Base-by-base conservation (phyloP, 2,797 vertebrate species). In the Petrocephalus sullivani region DNA sequence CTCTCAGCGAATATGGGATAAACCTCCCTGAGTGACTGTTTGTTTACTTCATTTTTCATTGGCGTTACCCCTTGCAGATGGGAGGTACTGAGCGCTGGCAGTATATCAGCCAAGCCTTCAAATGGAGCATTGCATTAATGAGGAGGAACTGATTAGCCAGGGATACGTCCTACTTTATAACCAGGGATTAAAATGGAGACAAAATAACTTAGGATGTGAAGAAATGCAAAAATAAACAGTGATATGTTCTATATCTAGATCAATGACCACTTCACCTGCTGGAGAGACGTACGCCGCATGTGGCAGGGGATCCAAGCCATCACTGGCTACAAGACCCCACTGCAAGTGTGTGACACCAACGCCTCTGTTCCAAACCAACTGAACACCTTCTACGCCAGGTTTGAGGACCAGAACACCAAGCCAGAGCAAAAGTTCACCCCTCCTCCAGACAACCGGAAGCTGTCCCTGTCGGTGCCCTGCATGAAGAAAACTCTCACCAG, bases 91-190 rank as follows among this genome's bases (percentile, higher is more conserved):
- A 58, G 54, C 84, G 21, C 10, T 23, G 23, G 23, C 60, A 86
- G 56, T 58, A 57, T 16, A 6, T 86, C 84, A 33, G 23, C 54
- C 54, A 19, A 57, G 56, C 53, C 23, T 41, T 57, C 56, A 33
- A 60, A 54, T 23, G 9, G 84, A 57, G 56, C 33, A 46, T 12
- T 57, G 58, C 46, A 64, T 64, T 85, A 61, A 84, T 58, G 60
- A 61, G 87, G 12, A 61, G 81, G 46, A 64, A 64, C 54, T 9
- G 16, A 61, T 49, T 84, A 83, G 57, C 84, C 56, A 19, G 84
- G 84, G 58, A 64, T 64, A 46, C 60, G 41, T 87, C 58, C 57
- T 67, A 87, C 85, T 87, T 87, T 64, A 49, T 58, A 87, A 51
- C 49, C 57, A 7, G 12, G 84, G 54, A 57, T 58, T 86, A 58